Base-by-base conservation (phyloP, 2,888 invertebrate genomes). In the Polydrusus tereticollis region DNA sequence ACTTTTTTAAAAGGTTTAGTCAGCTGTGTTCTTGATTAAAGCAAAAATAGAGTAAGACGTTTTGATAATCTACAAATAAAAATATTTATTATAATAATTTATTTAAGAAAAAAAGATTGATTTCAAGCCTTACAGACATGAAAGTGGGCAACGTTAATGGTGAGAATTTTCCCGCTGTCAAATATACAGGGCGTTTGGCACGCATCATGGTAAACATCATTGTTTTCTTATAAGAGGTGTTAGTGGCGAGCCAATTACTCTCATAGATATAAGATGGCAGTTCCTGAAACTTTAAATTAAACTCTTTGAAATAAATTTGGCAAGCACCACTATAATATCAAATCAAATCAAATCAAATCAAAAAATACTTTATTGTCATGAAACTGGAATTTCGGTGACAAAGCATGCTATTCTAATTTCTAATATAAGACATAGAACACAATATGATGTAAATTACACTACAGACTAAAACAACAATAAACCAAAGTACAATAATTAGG, bases 141-240 rank as follows among this genome's bases (percentile, higher is more conserved):
- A 82, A 82, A 6, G 83, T 84, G 6, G 79, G 66, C 58, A 84
- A 72, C 14, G 83, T 84, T 4, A 84, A 74, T 3, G 83, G 83
- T 36, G 81, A 81, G 74, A 84, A 83, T 77, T 82, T 82, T 47
- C 84, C 84, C 36, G 82, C 83, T 2, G 83, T 84, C 29, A 84
- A 77, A 76, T 79, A 78, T 12, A 84, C 72, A 0, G 82, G 82
- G 74, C 78, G 79, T 66, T 79, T 79, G 72, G 82, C 78, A 59
- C 83, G 74, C 14, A 79, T 77, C 82, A 84, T 84, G 18, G 83
- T 84, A 36, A 83, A 79, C 21, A 84, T 77, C 81, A 84, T 81
- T 2, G 76, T 78, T 41, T 76, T 79, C 64, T 80, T 82, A 58
- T 81, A 83, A n/a, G 76, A 66, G 6, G 65, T 73, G 45, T 82